These are phyloP conservation scores for Fragum fragum DNA, from an alignment of 2,888 invertebrate species.

Conservation along the genomic window DNA sequence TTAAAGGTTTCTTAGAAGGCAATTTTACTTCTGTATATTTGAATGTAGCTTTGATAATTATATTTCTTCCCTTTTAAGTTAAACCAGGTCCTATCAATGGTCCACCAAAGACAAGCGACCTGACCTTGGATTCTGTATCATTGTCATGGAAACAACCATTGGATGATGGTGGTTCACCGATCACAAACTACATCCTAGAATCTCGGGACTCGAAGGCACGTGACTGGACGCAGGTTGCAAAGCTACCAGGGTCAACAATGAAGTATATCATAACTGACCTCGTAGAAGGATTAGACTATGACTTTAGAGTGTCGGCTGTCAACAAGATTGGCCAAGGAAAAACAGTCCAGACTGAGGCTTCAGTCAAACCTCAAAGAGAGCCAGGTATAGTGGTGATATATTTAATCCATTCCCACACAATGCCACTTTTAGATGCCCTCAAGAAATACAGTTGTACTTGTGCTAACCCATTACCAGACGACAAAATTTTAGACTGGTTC, in stretches of 20 bases:
- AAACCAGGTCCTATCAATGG: constrained; percentile 84
- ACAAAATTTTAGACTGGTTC: too few species aligned
- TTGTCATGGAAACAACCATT: constrained; percentile 87
- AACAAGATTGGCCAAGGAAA: constrained; percentile 95
- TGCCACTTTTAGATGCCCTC: too few species aligned
- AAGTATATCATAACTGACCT: constrained; percentile 87
- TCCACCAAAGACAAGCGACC: constrained; percentile 91
- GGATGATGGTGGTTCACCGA: constrained; percentile 82
- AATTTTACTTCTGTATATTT: too few species aligned
- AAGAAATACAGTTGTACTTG: too few species aligned
- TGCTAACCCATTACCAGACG: too few species aligned
- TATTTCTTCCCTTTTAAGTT: constrained; percentile 57
- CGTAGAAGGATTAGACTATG: constrained; percentile 96
- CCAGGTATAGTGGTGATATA: constrained; percentile 80
- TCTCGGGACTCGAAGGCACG: constrained; percentile 92
- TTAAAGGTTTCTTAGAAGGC: too few species aligned
- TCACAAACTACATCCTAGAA: constrained; percentile 80
- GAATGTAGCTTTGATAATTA: too few species aligned
- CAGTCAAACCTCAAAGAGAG: constrained; percentile 81
- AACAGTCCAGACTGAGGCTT: constrained; percentile 87
- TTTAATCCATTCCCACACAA: too few species aligned
- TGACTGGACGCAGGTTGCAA: constrained; percentile 89
- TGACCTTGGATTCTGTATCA: constrained; percentile 95
- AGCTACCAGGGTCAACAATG: constrained; percentile 61
- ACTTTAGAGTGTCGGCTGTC: constrained; percentile 94